Percentiles rank a stretch among this genome's conserved stretches.
phyloP scores from a whole-genome alignment of 1,140 invertebrate genomes.

The Danaus plexippus region DNA sequence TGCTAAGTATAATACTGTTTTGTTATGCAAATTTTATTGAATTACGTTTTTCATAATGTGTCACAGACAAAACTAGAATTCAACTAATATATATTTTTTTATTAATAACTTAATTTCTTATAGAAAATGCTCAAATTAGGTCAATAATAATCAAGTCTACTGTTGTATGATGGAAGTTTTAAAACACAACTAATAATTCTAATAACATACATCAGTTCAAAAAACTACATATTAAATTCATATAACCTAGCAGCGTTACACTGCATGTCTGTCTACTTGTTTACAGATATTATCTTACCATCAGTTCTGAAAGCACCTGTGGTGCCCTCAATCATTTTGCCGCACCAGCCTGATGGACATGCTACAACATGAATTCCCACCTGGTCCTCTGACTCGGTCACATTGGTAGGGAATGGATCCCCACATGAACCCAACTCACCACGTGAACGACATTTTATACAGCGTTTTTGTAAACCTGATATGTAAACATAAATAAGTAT shows the following conservation, averaged over 20 bases:
- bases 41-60: too few relatives aligned
- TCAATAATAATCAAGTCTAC: too few relatives aligned
- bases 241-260: slow-evolving; percentile 4
- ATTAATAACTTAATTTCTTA: too few relatives aligned
- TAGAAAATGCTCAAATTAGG: too few relatives aligned
- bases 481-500: slow-evolving; percentile 8
- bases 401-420: slow-evolving; percentile 87
- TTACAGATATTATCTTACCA: slow-evolving; percentile 41
- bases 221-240: not conserved
- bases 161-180: too few relatives aligned
- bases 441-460: slow-evolving; percentile 83
- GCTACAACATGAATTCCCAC: slow-evolving; percentile 82
- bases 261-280: slow-evolving; percentile 2
- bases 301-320: slow-evolving; percentile 77
- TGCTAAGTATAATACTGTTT: too few relatives aligned
- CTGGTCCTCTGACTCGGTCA: slow-evolving; percentile 78
- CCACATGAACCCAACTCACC: slow-evolving; percentile 90
- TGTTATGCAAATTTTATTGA: too few relatives aligned
- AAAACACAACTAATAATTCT: not conserved
- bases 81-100: too few relatives aligned
- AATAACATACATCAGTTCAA: slow-evolving; percentile 19
- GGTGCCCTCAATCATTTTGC: slow-evolving; percentile 87
- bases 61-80: too few relatives aligned
- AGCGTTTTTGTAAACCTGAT: slow-evolving; percentile 57
- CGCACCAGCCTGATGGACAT: slow-evolving; percentile 94